Conservation (phyloP, 1,140 invertebrate species). For the Adelges cooleyi region DNA sequence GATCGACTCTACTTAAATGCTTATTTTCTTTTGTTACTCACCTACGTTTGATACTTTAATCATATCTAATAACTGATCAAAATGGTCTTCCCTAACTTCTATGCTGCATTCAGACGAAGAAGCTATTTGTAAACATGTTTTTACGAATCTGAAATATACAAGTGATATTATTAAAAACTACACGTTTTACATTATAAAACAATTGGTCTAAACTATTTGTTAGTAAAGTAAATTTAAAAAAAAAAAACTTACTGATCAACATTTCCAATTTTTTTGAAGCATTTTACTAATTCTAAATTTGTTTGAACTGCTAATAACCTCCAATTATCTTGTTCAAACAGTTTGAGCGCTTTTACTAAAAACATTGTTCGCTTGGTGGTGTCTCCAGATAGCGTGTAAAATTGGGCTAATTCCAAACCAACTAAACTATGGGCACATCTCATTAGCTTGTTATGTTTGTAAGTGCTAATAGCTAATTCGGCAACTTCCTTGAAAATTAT, state of each 20-base stretch:
- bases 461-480: constrained; percentile 90
- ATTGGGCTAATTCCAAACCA: constrained; percentile 76
- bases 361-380: constrained; percentile 79
- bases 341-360: constrained; percentile 71
- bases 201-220: too few relatives aligned
- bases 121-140: constrained; percentile 20
- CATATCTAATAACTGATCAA: constrained; percentile 9
- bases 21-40: too few relatives aligned
- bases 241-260: constrained; percentile 42
- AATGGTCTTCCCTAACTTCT: constrained; percentile 12
- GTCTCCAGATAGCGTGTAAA: constrained; percentile 78
- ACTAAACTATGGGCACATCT: constrained; percentile 67
- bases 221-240: background rate
- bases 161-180: constrained; percentile 1
- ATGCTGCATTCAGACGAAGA: background rate
- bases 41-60: constrained; percentile 1
- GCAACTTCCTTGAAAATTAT: constrained; percentile 57
- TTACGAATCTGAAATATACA: background rate
- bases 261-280: constrained; percentile 68
- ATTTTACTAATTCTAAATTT: constrained; percentile 68
- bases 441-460: constrained; percentile 83
- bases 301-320: constrained; percentile 64
- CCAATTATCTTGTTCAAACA: constrained; percentile 81
- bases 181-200: background rate
- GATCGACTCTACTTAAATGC: too few relatives aligned